A percentile compares a stretch with the other conserved stretches of the same genome.
Evolutionary conservation across 2,888 invertebrate genomes (phyloP).

Genomic region (Morpho achilles): DNA sequence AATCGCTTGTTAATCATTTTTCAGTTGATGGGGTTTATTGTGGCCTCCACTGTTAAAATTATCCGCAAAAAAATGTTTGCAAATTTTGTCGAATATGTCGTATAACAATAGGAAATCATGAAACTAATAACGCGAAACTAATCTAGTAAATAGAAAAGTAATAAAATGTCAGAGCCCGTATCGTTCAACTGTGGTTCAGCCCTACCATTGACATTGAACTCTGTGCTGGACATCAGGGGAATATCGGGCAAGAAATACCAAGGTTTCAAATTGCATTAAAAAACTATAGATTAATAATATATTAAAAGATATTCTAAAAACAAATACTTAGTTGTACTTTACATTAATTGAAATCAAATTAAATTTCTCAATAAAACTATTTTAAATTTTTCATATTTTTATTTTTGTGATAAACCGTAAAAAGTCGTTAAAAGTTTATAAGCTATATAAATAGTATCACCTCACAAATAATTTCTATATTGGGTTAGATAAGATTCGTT

Average conservation of each 20-base stretch:
- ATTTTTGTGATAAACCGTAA: too few species aligned
- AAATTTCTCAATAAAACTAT: too few species aligned
- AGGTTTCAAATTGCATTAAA: too few species aligned
- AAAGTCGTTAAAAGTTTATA: too few species aligned
- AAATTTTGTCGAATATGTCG: constrained; percentile 35
- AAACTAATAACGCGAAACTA: constrained; percentile 20
- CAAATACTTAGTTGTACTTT: too few species aligned
- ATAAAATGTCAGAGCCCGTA: constrained; percentile 51
- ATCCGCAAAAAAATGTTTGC: constrained; percentile 60
- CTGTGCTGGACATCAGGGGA: constrained; percentile 25
- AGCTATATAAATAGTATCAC: too few species aligned
- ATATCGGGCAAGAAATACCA: constrained; percentile 1
- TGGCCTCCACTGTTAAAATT: constrained; percentile 61
- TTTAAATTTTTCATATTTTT: too few species aligned
- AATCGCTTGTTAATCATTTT: constrained; percentile 78
- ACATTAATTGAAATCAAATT: too few species aligned
- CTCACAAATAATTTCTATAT: too few species aligned
- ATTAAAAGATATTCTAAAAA: too few species aligned
- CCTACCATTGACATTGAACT: constrained; percentile 73
- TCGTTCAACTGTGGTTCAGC: constrained; percentile 47
- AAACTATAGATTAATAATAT: too few species aligned
- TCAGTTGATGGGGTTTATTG: constrained; percentile 75
- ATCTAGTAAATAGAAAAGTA: constrained; percentile 33
- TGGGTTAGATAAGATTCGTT: too few species aligned
- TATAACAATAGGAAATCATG: constrained; percentile 14